Evolutionary conservation across 2,888 invertebrate genomes (phyloP), one percentile per base, ranked within the genome.

Genomic region (Plutella xylostella): DNA sequence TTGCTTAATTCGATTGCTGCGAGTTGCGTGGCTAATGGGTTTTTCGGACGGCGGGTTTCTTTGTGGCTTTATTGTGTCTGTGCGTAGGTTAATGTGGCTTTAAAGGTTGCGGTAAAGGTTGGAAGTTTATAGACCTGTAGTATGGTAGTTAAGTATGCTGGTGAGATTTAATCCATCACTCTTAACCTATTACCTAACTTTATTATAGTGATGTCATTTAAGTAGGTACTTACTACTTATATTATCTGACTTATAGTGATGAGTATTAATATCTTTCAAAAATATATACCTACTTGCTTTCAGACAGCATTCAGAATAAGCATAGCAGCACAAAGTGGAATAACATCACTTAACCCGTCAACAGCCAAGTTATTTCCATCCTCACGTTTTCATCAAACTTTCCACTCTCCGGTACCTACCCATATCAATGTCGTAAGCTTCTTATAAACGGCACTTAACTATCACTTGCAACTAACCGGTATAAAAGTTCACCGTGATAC

Each of bases 1-100:
- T 64, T 62, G 63, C 63, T 60, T 73, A 75, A 72, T 73, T 72
- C 65, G 59, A 64, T 63, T 58, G 46, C 41, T 43, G 41, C 42
- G 51, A 51, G 35, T 17, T 12, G 42, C 30, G 20, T 21, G 31
- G 18, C 31, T 42, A 30, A 18, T 19, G 12, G 37, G 3, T 9
- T 28, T 12, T 9, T 28, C 37, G n/a, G n/a, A n/a, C n/a, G n/a
- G n/a, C n/a, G n/a, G n/a, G n/a, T n/a, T n/a, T n/a, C n/a, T n/a
- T n/a, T n/a, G n/a, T n/a, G n/a, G n/a, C n/a, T n/a, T n/a, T n/a
- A n/a, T n/a, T n/a, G n/a, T n/a, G n/a, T n/a, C n/a, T n/a, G n/a
- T n/a, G n/a, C n/a, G n/a, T n/a, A n/a, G n/a, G n/a, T n/a, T n/a
- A n/a, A n/a, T n/a, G n/a, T n/a, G n/a, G n/a, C n/a, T n/a, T n/a